Conservation (phyloP, 2,113 vertebrate genomes). For the Motacilla tschutschensis region DNA sequence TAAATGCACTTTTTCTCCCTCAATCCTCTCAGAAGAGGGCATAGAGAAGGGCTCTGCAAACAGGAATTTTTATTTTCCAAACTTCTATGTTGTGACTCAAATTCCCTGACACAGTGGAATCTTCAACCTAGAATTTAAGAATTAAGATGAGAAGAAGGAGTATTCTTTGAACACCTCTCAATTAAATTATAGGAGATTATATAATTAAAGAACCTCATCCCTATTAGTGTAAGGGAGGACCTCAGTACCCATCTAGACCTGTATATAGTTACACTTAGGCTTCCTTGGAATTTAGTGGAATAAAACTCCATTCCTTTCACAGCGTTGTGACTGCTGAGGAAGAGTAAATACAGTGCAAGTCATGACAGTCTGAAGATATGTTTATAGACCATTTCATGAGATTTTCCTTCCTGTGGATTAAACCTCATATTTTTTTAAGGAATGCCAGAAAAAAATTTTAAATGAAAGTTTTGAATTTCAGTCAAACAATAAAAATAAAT, state of each 20-base stretch:
- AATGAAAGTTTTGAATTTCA: neutral
- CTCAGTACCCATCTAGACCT: neutral
- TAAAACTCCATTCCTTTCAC: neutral
- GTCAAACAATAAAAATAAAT: neutral
- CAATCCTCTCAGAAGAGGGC: neutral
- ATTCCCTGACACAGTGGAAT: rapidly evolving
- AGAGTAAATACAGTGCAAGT: neutral
- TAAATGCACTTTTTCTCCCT: neutral
- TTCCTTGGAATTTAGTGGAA: neutral
- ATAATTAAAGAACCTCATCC: neutral
- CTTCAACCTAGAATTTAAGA: neutral
- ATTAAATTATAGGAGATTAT: neutral
- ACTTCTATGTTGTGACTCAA: neutral
- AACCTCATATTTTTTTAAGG: neutral
- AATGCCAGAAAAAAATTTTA: neutral
- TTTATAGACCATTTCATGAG: neutral
- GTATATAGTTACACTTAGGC: neutral
- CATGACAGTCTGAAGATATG: neutral
- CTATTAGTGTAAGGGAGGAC: neutral
- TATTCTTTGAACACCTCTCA: neutral
- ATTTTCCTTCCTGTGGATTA: neutral
- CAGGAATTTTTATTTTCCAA: neutral
- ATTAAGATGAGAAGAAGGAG: rapidly evolving
- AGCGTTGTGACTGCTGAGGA: neutral
- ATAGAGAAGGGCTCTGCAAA: neutral